Conservation (phyloP, 2,797 vertebrate genomes). For the Anguilla pacifica region DNA sequence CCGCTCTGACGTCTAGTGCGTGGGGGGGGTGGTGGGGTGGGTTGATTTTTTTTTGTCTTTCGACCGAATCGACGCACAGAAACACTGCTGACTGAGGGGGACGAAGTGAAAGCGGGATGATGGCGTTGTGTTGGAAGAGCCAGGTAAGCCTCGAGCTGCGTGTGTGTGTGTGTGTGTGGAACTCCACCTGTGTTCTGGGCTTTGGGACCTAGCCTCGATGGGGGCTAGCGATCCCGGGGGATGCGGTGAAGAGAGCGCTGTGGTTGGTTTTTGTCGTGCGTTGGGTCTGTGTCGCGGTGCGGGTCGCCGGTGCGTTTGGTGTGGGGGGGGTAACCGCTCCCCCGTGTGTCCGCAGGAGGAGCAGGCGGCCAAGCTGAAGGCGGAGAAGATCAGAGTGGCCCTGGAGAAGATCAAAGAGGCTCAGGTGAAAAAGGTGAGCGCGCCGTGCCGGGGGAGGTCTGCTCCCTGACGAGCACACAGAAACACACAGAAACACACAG, state of each 20-base stretch:
- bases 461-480: background rate
- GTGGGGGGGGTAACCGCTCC: background rate
- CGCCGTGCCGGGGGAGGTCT: background rate
- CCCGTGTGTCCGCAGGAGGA: conserved; percentile 82
- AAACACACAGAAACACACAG: background rate
- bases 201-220: background rate
- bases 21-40: too few species aligned
- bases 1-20: background rate
- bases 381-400: conserved; percentile 92
- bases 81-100: conserved; percentile 28
- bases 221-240: background rate
- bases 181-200: conserved; percentile 26
- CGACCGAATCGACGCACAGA: background rate
- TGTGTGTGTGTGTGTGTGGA: background rate
- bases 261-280: background rate
- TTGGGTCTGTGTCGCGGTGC: background rate
- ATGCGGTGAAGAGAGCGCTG: background rate
- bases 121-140: conserved; percentile 77
- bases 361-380: conserved; percentile 94
- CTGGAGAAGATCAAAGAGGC: conserved; percentile 99
- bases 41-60: background rate
- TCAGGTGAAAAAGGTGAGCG: conserved; percentile 93
- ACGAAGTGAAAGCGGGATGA: conserved; percentile 63
- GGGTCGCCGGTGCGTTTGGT: conserved; percentile 21
- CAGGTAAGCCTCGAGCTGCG: conserved; percentile 62